phyloP scores from a whole-genome alignment of 2,888 invertebrate species.

The Sepioteuthis lessoniana region DNA sequence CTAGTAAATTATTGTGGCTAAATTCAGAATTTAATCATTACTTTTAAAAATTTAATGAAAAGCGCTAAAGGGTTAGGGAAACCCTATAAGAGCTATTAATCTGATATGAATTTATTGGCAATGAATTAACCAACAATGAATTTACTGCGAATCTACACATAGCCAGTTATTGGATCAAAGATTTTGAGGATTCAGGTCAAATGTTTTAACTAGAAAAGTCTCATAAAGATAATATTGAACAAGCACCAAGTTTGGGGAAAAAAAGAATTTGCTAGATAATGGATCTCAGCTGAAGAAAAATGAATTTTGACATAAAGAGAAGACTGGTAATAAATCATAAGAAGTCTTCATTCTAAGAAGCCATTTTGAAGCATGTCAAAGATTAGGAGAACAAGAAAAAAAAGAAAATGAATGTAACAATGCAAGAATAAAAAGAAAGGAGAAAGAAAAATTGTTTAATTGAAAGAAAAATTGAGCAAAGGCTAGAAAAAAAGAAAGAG shows the following conservation, averaged over 20 bases:
- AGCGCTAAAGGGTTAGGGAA: no score
- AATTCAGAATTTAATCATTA: no score
- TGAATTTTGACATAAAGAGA: neutral
- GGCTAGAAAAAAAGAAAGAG: neutral
- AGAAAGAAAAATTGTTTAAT: neutral
- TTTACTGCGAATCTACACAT: neutral
- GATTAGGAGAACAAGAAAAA: neutral
- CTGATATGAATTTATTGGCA: no score
- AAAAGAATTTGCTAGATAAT: neutral
- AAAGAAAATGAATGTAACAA: neutral
- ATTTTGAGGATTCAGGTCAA: neutral
- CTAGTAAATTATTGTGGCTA: no score
- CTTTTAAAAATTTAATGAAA: no score
- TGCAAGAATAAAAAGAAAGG: neutral
- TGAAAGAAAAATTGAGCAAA: neutral
- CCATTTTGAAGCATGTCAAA: neutral
- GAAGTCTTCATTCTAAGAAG: neutral
- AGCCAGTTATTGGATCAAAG: neutral
- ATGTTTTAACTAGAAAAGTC: neutral
- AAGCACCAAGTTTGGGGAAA: neutral
- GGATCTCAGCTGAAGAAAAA: neutral
- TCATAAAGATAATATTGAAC: neutral
- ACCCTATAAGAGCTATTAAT: no score
- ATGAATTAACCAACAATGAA: no score
- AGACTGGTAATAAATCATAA: neutral